Evolutionary conservation across 2,888 invertebrate genomes (phyloP).

Genomic region (Parnassius orleans): DNA sequence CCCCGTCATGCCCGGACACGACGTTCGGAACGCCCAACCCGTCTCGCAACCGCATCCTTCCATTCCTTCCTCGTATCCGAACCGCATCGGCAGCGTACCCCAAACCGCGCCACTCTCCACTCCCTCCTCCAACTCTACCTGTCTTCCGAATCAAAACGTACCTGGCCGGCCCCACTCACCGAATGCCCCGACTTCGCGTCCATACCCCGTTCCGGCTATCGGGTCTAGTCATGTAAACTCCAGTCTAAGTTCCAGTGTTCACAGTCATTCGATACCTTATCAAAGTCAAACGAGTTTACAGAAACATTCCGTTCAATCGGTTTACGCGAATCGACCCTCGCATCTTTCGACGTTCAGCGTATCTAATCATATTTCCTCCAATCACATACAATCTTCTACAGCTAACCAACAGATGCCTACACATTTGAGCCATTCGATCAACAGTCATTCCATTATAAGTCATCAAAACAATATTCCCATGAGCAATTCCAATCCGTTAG

Average conservation of each 20-base stretch:
- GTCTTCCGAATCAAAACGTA: slow-evolving; percentile 70
- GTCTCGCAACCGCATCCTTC: slow-evolving; percentile 42
- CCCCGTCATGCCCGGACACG: slow-evolving; percentile 60
- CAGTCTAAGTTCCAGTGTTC: slow-evolving; percentile 71
- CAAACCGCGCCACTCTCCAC: slow-evolving; percentile 55
- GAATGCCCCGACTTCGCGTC: slow-evolving; percentile 51
- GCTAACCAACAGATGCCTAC: slow-evolving; percentile 58
- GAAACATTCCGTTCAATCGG: slow-evolving; percentile 75
- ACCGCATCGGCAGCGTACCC: slow-evolving; percentile 55
- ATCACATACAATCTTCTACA: slow-evolving; percentile 78
- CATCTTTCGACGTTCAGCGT: slow-evolving; percentile 70
- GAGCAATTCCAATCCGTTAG: slow-evolving; percentile 49
- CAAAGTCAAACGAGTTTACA: slow-evolving; percentile 73
- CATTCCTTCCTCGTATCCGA: slow-evolving; percentile 68
- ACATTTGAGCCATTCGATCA: slow-evolving; percentile 58
- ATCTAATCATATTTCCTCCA: slow-evolving; percentile 73
- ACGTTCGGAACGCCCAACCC: slow-evolving; percentile 52
- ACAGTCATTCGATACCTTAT: slow-evolving; percentile 67
- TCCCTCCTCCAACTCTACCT: slow-evolving; percentile 57
- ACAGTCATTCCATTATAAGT: slow-evolving; percentile 65
- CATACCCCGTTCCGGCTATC: slow-evolving; percentile 66
- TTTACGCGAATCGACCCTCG: slow-evolving; percentile 64
- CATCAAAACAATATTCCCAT: slow-evolving; percentile 53
- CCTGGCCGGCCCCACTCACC: slow-evolving; percentile 62
- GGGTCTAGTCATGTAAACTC: slow-evolving; percentile 79